These are phyloP conservation scores for Phyllopteryx taeniolatus DNA, from an alignment of 2,113 vertebrate species.

Conservation along the genomic window DNA sequence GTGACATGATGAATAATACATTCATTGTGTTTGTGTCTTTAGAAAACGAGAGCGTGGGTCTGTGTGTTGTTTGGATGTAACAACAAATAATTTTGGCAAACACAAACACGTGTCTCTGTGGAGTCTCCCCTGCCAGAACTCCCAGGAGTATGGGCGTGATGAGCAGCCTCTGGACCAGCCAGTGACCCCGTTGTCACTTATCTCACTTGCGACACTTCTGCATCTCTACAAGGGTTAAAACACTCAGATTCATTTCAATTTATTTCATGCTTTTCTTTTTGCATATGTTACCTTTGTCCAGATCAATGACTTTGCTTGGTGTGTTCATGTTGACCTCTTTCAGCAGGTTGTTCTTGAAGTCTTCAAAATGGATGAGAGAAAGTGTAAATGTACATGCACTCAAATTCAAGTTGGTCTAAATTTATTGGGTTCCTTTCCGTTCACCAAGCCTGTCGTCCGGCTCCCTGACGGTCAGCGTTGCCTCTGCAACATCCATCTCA, in stretches of 20 bases:
- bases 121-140: slow-evolving; percentile 12
- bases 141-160: slow-evolving; percentile 19
- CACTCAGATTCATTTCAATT: not conserved
- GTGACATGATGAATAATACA: slow-evolving; percentile 1
- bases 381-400: not conserved
- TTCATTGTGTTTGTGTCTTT: slow-evolving; percentile 1
- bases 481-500: slow-evolving; percentile 72
- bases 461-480: slow-evolving; percentile 69
- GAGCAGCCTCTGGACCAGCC: slow-evolving; percentile 71
- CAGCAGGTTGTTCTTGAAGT: slow-evolving; percentile 94
- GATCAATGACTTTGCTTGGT: slow-evolving; percentile 83
- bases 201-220: slow-evolving; percentile 68
- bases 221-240: slow-evolving; percentile 58
- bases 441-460: slow-evolving; percentile 83
- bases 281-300: slow-evolving; percentile 82
- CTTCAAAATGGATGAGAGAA: slow-evolving; percentile 59
- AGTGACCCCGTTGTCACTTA: slow-evolving; percentile 38
- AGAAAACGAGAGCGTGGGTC: slow-evolving; percentile 6
- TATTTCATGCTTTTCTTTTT: not conserved
- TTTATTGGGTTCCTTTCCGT: slow-evolving; percentile 13
- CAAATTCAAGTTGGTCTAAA: not conserved
- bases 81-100: slow-evolving; percentile 3
- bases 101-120: slow-evolving; percentile 1
- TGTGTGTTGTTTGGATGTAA: slow-evolving; percentile 10
- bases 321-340: slow-evolving; percentile 82